phyloP scores from a whole-genome alignment of 2,797 vertebrate species.

The Scyliorhinus canicula region DNA sequence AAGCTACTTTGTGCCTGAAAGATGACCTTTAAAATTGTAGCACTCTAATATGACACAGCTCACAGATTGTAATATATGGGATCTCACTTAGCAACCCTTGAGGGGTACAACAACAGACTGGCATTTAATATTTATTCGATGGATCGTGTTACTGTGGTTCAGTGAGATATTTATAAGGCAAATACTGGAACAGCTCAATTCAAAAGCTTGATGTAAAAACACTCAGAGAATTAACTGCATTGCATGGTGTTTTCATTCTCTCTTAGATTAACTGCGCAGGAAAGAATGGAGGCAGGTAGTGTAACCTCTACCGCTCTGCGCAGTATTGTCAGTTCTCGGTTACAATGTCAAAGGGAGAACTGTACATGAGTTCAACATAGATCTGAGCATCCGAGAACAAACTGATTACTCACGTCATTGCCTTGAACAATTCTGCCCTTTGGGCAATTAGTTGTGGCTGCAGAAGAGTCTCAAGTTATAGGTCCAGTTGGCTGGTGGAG shows the following conservation, averaged over 20 bases:
- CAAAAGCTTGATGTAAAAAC: conserved; percentile 49
- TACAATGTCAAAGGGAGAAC: background rate
- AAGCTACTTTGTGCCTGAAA: conserved; percentile 53
- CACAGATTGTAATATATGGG: conserved; percentile 45
- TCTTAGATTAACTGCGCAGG: background rate
- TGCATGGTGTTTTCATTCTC: background rate
- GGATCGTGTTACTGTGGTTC: conserved; percentile 44
- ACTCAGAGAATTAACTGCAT: conserved; percentile 42
- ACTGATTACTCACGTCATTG: background rate
- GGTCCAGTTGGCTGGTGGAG: background rate
- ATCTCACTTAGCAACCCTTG: conserved; percentile 47
- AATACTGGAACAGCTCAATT: conserved; percentile 47
- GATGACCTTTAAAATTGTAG: conserved; percentile 55
- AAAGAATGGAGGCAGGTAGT: background rate
- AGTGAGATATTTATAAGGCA: conserved; percentile 53
- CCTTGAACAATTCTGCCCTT: background rate
- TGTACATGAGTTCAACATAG: background rate
- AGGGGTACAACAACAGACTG: conserved; percentile 43
- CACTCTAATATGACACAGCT: conserved; percentile 54
- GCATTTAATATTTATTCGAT: conserved; percentile 44
- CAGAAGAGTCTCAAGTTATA: background rate
- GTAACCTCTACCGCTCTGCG: background rate
- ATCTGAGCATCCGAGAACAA: background rate
- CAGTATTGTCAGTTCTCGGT: too few relatives aligned
- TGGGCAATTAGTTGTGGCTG: background rate